Evolutionary conservation across 2,888 invertebrate species (phyloP), one percentile per base, ranked within the genome.

Genomic region (Cenopis cana): DNA sequence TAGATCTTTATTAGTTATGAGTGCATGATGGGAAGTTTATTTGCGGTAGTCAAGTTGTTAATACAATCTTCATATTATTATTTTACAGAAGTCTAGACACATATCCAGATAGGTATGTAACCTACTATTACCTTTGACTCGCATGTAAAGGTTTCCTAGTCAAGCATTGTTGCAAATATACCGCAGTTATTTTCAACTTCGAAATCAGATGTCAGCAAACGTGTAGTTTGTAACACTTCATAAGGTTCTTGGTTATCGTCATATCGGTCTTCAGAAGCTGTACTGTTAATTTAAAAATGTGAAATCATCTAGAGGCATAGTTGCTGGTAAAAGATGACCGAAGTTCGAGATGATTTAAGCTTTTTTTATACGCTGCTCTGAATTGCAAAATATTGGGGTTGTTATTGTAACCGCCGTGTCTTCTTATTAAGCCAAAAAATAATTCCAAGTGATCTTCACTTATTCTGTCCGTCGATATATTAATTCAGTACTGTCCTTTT

Each of bases 311-410:
- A 74, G 17, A 10, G 75, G 74, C 2, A 24, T 24, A 24, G 24
- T 24, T 24, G 24, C 24, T 4, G 24, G 24, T 24, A 24, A 24
- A 73, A 38, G 76, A 69, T 54, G 76, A 74, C 0, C 69, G 55
- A 0, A 76, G 36, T 62, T 75, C 74, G 1, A 76, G 41, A 20
- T 76, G 73, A 24, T 33, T 72, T 29, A 76, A 54, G 10, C 33
- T 68, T 76, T 76, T 68, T 75, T 76, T 68, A 49, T 71, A 57
- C 38, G 75, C 72, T 54, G 69, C 69, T 68, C 65, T 49, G 17
- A 75, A 69, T 62, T 72, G 68, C 33, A 73, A 17, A 18, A 66
- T 54, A 52, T 73, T 74, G 4, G 74, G 74, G 38, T 75, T 74
- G 36, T 74, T 74, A 55, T 70, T 68, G 49, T 69, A 52, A 1